These are phyloP conservation scores for Rhizoglyphus robini DNA, from an alignment of 1,140 invertebrate genomes.

Conservation along the genomic window DNA sequence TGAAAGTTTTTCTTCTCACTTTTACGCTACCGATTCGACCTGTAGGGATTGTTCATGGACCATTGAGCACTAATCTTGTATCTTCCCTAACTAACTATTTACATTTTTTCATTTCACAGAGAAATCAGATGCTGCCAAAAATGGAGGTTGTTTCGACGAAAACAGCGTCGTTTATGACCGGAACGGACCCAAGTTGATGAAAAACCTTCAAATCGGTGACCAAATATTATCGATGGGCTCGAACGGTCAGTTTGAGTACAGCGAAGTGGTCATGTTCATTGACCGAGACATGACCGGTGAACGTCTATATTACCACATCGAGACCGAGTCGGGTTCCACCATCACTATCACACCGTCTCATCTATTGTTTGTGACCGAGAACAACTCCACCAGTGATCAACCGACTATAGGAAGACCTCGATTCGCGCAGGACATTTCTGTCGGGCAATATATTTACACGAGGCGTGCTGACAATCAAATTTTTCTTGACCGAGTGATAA, in stretches of 20 bases:
- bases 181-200: conserved; percentile 45
- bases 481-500: conserved; percentile 46
- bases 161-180: conserved; percentile 45
- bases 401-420: neutral
- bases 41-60: no score
- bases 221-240: conserved; percentile 56
- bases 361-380: conserved; percentile 43
- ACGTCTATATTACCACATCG: conserved; percentile 41
- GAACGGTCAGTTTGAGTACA: conserved; percentile 54
- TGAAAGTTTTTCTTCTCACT: no score
- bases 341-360: conserved; percentile 73
- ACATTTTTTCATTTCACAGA: conserved; percentile 44
- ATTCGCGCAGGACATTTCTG: conserved; percentile 34
- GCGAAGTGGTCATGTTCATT: conserved; percentile 75
- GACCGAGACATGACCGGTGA: conserved; percentile 50
- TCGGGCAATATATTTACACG: conserved; percentile 28
- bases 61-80: no score
- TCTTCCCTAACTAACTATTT: no score
- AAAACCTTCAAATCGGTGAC: conserved; percentile 59
- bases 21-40: no score
- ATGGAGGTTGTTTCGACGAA: conserved; percentile 55
- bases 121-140: conserved; percentile 66
- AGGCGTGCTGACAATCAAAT: conserved; percentile 4
- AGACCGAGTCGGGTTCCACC: conserved; percentile 49
- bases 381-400: neutral